These are phyloP conservation scores for Pangasius mekongensis DNA, from an alignment of 2,797 vertebrate species.

Conservation along the genomic window DNA sequence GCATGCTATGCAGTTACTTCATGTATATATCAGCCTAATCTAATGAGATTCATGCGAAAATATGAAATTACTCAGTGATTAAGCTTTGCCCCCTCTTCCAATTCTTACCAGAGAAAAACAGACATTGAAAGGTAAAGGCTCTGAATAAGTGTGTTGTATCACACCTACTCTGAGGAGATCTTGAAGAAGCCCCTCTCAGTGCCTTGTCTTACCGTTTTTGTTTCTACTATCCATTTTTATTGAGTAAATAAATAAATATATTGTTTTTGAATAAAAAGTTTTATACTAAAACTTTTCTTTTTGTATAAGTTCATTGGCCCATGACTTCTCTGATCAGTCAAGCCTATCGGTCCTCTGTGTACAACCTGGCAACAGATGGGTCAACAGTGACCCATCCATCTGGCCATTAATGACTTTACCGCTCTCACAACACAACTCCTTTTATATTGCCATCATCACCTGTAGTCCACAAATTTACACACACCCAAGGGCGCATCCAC, in stretches of 20 bases:
- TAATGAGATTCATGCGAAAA: not conserved
- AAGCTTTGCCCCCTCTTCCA: not conserved
- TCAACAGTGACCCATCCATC: conserved; percentile 7
- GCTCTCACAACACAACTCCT: not conserved
- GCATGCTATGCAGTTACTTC: not conserved
- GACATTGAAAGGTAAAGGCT: not conserved
- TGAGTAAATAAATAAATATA: conserved; percentile 4
- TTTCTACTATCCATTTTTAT: not conserved
- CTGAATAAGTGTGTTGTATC: not conserved
- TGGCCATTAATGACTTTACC: conserved; percentile 10
- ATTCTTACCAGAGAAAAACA: not conserved
- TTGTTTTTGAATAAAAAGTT: not conserved
- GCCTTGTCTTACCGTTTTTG: not conserved
- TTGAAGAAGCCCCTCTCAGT: not conserved
- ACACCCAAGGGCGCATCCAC: not conserved
- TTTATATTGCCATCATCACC: not conserved
- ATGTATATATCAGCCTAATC: not conserved
- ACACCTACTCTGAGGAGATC: not conserved
- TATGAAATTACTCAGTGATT: not conserved
- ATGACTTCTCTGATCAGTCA: not conserved
- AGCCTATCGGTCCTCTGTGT: not conserved
- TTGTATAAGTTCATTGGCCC: not conserved
- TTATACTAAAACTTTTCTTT: too few relatives aligned
- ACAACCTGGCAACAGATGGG: not conserved
- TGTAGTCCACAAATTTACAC: not conserved